Percentiles rank a stretch among this genome's conserved stretches.
These are phyloP conservation scores for Camelus bactrianus DNA, from an alignment of 2,113 vertebrate genomes.

Conservation along the genomic window DNA sequence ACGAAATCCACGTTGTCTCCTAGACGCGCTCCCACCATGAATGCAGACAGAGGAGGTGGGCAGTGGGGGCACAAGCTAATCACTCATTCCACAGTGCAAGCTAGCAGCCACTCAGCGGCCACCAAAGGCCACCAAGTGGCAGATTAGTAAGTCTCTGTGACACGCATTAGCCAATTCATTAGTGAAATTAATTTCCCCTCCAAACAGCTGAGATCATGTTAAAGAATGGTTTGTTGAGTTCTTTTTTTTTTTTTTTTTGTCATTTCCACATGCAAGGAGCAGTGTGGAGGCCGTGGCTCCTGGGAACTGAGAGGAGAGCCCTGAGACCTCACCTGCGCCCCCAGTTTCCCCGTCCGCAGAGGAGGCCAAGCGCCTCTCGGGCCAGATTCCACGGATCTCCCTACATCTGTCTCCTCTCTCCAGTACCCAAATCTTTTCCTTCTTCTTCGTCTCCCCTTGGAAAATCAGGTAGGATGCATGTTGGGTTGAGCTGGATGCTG, in stretches of 20 bases:
- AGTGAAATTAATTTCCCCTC: neutral
- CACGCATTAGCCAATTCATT: neutral
- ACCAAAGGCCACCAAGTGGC: neutral
- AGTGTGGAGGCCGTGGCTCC: rapidly evolving
- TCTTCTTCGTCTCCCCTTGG: constrained; percentile 27
- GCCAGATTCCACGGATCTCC: rapidly evolving
- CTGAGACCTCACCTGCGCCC: rapidly evolving
- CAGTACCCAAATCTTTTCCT: neutral
- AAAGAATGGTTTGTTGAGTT: neutral
- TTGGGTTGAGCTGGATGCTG: constrained; percentile 79
- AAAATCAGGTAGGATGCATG: constrained; percentile 53
- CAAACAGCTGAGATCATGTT: neutral
- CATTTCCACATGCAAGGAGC: neutral
- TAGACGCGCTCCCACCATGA: rapidly evolving
- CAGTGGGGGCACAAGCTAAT: neutral
- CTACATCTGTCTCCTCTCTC: rapidly evolving
- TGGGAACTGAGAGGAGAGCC: neutral
- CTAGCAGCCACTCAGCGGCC: neutral
- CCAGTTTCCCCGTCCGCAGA: rapidly evolving
- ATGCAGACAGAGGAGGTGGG: neutral
- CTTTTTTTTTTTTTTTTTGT: neutral
- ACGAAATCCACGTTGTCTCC: neutral
- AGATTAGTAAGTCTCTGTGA: neutral
- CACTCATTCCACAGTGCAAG: neutral
- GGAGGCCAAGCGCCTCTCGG: rapidly evolving